Evolutionary conservation across 2,113 vertebrate genomes (phyloP), one percentile per base, ranked within the genome.

Genomic region (Melanerpes aurifrons): DNA sequence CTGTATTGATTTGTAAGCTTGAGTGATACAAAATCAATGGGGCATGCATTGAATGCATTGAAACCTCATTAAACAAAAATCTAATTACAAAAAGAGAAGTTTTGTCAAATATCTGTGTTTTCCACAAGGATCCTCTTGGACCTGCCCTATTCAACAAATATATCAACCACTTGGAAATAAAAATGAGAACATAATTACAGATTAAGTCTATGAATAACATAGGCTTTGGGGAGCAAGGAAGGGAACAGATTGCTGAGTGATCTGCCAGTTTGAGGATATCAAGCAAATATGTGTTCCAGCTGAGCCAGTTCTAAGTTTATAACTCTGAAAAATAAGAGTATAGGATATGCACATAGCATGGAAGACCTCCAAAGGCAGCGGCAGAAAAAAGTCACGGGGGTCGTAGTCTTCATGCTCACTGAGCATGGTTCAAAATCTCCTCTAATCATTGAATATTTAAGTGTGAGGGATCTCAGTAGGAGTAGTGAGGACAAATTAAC

Each of bases 21-120:
- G 58, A 90, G 77, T 81, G 92, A 75, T 90, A 69, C 26, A 78
- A 96, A 96, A 93, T 95, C 94, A 91, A 86, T 93, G 82, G 56
- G 82, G 54, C n/a, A 70, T 53, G 73, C 64, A 35, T 5, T 24
- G 61, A 74, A 87, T 37, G 37, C 53, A 71, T 57, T 71, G 82
- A 77, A 84, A 83, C 22, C 32, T 57, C 1, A 4, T 73, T 91
- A 81, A 86, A 93, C 24, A 87, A 94, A 45, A 90, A 82, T 79
- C 86, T 93, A 93, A 90, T 95, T 86, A 93, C 68, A 81, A 85
- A 92, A 76, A 25, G 40, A 71, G 19, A 61, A 4, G n/a, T 90
- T 93, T 85, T 87, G 75, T 86, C 57, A 71, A 63, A 80, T 68
- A 28, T 50, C 85, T 67, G 26, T 72, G 56, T 80, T 92, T 94